A percentile compares a stretch with the other conserved stretches of the same genome.
Evolutionary conservation across 2,888 invertebrate species (phyloP).

Genomic region (Urechis unicinctus): DNA sequence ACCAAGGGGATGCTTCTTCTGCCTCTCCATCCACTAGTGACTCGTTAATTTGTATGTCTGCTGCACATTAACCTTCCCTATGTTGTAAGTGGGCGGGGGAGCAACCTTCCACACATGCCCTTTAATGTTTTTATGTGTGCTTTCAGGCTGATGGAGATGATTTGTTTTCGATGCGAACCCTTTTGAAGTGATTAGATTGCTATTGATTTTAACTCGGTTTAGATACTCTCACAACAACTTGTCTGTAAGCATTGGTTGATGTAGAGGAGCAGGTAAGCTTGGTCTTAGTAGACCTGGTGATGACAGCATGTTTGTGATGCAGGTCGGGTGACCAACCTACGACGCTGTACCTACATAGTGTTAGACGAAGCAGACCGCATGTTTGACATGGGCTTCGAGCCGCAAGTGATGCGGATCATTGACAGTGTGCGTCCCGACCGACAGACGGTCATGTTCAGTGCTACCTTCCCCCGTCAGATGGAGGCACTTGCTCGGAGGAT

Average conservation of each 20-base stretch:
- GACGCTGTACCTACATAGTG: conserved; percentile 94
- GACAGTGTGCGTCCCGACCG: conserved; percentile 94
- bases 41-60: not conserved
- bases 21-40: not conserved
- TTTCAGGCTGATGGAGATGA: not conserved
- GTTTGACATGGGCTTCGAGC: conserved; percentile 99
- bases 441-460: conserved; percentile 98
- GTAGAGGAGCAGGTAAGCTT: not conserved
- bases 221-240: not conserved
- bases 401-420: conserved; percentile 95
- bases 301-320: conserved; percentile 9
- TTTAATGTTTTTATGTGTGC: conserved; percentile 22
- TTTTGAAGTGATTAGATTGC: too few relatives aligned
- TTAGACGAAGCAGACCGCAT: conserved; percentile 98
- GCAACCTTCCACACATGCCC: conserved; percentile 31
- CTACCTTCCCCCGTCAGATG: conserved; percentile 98
- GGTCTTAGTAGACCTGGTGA: not conserved
- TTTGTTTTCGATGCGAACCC: too few relatives aligned
- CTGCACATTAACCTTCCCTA: not conserved
- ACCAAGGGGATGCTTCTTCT: not conserved
- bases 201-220: not conserved
- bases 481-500: conserved; percentile 93
- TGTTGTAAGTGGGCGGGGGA: not conserved
- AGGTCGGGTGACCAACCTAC: conserved; percentile 86
- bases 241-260: too few relatives aligned